These are phyloP conservation scores for Cacatua alba DNA, from an alignment of 2,113 vertebrate species.

Conservation along the genomic window DNA sequence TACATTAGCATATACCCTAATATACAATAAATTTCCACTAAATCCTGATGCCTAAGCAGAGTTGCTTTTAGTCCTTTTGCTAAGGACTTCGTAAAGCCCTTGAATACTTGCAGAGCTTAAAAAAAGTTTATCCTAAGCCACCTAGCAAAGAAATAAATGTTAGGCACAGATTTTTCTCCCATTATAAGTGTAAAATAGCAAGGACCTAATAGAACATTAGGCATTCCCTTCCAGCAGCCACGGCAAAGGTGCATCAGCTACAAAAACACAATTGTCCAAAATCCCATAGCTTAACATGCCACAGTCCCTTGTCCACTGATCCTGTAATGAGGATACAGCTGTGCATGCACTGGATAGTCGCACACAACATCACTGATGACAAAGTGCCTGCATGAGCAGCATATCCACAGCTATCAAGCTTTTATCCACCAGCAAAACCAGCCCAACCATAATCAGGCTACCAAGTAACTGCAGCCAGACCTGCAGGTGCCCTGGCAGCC, in stretches of 20 bases:
- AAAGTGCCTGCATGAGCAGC: background rate
- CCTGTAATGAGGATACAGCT: background rate
- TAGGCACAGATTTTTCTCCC: background rate
- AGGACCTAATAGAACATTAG: background rate
- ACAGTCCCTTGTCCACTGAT: background rate
- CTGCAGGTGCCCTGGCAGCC: background rate
- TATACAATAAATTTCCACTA: background rate
- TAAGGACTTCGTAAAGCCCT: background rate
- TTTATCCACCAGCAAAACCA: background rate
- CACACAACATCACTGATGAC: background rate
- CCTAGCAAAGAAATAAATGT: background rate
- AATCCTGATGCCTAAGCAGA: background rate
- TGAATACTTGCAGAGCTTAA: background rate
- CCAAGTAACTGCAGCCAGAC: background rate
- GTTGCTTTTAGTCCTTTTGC: background rate
- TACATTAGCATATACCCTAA: background rate
- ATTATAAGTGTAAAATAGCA: background rate
- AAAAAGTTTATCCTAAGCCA: background rate
- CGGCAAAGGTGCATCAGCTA: background rate
- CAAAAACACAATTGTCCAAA: background rate
- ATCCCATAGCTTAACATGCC: too few relatives aligned
- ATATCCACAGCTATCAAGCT: background rate
- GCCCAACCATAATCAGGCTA: background rate
- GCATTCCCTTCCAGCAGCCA: background rate
- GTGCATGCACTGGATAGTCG: accelerated